Evolutionary conservation across 2,797 vertebrate species (phyloP).

Genomic region (Gymnoscopelus microlampas): DNA sequence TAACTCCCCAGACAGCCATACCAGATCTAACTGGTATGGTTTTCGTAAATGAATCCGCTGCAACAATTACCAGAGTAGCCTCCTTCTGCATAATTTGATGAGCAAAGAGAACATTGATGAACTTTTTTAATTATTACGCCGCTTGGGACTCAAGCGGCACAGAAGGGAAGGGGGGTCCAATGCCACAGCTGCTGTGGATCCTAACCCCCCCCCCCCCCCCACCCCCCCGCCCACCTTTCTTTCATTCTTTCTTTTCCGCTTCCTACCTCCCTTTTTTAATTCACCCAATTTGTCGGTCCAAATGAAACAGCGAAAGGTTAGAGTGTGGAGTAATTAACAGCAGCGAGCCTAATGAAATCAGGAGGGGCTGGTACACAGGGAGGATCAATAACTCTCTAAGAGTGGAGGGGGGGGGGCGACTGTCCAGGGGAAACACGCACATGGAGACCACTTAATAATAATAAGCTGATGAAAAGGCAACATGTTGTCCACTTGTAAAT

Average conservation of each 20-base stretch:
- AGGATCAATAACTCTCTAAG: constrained; percentile 86
- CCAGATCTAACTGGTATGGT: constrained; percentile 64
- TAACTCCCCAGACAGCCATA: constrained; percentile 53
- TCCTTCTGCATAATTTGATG: constrained; percentile 81
- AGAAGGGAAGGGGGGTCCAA: constrained; percentile 44
- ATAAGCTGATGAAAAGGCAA: constrained; percentile 84
- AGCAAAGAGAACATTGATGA: constrained; percentile 78
- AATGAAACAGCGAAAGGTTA: constrained; percentile 93
- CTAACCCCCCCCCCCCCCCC: not conserved
- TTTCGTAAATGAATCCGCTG: constrained; percentile 77
- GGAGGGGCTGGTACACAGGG: constrained; percentile 81
- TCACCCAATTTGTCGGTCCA: constrained; percentile 91
- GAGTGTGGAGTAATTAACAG: constrained; percentile 92
- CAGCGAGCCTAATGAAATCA: constrained; percentile 87
- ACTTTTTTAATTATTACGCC: constrained; percentile 79
- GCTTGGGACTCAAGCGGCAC: constrained; percentile 73
- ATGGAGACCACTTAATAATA: constrained; percentile 85
- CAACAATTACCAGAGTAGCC: constrained; percentile 76
- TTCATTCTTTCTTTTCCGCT: constrained; percentile 66
- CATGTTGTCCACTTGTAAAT: constrained; percentile 80
- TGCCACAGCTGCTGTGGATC: constrained; percentile 35
- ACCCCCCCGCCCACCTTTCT: not conserved
- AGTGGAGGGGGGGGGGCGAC: constrained; percentile 70
- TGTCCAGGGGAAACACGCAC: constrained; percentile 78
- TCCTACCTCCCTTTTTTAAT: constrained; percentile 80